These are phyloP conservation scores for Xyliphius kryptos DNA, from an alignment of 2,113 vertebrate genomes.

Conservation along the genomic window DNA sequence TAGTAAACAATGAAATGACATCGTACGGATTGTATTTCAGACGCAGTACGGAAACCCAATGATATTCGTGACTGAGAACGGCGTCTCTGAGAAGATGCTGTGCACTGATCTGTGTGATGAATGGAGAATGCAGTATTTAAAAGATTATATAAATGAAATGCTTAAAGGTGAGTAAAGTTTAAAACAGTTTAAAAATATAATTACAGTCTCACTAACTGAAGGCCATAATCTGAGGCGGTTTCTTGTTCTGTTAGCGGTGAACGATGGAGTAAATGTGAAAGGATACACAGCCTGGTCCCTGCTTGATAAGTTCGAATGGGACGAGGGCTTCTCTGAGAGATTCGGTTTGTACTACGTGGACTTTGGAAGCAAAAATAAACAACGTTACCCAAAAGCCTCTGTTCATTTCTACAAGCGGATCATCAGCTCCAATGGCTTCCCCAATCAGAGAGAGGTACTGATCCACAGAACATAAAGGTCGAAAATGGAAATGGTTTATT, in stretches of 20 bases:
- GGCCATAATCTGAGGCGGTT: neutral
- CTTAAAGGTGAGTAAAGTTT: constrained; percentile 74
- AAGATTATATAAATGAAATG: constrained; percentile 84
- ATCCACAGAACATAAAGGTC: neutral
- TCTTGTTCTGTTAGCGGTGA: constrained; percentile 65
- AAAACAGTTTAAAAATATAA: neutral
- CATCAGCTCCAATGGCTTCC: constrained; percentile 81
- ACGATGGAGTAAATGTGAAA: constrained; percentile 78
- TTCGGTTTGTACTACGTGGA: constrained; percentile 83
- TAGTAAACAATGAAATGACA: too few relatives aligned
- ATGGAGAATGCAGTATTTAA: constrained; percentile 82
- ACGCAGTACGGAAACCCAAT: constrained; percentile 79
- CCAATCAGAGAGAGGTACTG: constrained; percentile 74
- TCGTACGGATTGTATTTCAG: constrained; percentile 51
- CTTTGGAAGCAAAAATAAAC: constrained; percentile 73
- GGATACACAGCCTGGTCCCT: constrained; percentile 87
- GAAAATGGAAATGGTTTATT: neutral
- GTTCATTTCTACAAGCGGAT: constrained; percentile 79
- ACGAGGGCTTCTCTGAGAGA: constrained; percentile 77
- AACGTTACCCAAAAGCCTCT: constrained; percentile 81
- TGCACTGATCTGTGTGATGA: constrained; percentile 79
- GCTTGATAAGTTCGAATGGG: constrained; percentile 88
- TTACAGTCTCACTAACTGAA: neutral
- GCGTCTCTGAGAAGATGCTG: constrained; percentile 70
- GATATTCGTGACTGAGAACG: constrained; percentile 86